phyloP scores from a whole-genome alignment of 2,113 vertebrate species.

The Scartelaos histophorus region DNA sequence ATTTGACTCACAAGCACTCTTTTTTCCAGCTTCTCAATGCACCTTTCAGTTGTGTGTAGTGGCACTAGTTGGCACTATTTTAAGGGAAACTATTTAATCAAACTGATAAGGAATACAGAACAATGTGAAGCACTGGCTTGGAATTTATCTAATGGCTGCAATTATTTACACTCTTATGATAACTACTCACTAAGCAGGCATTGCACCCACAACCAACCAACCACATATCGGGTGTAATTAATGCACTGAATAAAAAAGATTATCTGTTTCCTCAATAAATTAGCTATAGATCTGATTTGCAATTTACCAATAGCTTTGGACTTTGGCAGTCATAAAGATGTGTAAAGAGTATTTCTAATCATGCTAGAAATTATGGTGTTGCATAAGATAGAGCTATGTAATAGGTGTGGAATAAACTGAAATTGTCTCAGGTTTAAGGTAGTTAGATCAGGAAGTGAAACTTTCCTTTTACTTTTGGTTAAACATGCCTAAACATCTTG shows the following conservation, averaged over 20 bases:
- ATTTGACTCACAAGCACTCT: neutral
- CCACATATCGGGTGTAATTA: neutral
- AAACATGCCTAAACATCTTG: no score
- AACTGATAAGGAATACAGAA: conserved; percentile 35
- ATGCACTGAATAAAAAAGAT: neutral
- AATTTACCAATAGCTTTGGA: neutral
- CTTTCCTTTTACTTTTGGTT: no score
- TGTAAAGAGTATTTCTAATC: neutral
- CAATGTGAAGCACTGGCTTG: conserved; percentile 34
- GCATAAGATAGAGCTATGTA: no score
- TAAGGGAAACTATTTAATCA: conserved; percentile 28
- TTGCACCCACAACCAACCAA: conserved; percentile 1
- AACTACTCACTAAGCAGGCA: conserved; percentile 34
- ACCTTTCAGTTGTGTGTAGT: neutral
- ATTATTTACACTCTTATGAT: conserved; percentile 61
- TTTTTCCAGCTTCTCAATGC: conserved; percentile 2
- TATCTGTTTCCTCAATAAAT: neutral
- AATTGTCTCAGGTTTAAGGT: no score
- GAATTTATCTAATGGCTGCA: conserved; percentile 53
- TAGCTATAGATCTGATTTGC: no score
- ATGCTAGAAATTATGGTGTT: neutral
- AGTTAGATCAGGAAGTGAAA: no score
- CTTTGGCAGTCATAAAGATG: neutral
- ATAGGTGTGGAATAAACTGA: no score
- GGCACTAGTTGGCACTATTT: conserved; percentile 1